A percentile compares a stretch with the other conserved stretches of the same genome.
These are phyloP conservation scores for Elymnias hypermnestra DNA, from an alignment of 1,140 invertebrate species.

Conservation along the genomic window DNA sequence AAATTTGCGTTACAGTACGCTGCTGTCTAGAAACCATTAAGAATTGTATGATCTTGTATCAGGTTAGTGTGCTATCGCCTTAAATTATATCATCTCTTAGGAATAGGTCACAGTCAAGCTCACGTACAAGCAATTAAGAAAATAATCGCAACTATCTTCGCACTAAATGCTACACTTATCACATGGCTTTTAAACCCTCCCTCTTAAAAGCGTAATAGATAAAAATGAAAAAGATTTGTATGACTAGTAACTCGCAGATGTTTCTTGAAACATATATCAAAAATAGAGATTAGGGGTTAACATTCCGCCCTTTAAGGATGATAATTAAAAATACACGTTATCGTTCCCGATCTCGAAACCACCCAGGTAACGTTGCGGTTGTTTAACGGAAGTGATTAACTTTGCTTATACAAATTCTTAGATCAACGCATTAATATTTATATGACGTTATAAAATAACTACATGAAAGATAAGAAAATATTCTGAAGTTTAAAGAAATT, in stretches of 20 bases:
- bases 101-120: too few species aligned
- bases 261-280: conserved; percentile 41
- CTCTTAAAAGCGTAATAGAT: conserved; percentile 10
- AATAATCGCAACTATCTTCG: conserved; percentile 11
- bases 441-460: too few species aligned
- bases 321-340: conserved; percentile 66
- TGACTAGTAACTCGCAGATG: conserved; percentile 61
- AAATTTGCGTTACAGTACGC: neutral
- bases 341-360: conserved; percentile 43
- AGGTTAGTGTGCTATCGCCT: too few species aligned
- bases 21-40: neutral
- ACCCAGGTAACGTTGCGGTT: conserved; percentile 55
- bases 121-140: too few species aligned
- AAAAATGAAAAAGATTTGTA: conserved; percentile 19
- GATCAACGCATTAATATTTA: conserved; percentile 4
- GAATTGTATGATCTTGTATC: too few species aligned
- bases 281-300: conserved; percentile 66
- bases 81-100: too few species aligned
- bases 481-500: too few species aligned
- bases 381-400: conserved; percentile 33
- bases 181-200: neutral
- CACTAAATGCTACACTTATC: conserved; percentile 6
- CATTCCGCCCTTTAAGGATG: conserved; percentile 42
- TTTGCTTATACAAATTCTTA: conserved; percentile 5
- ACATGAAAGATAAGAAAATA: too few species aligned